Percentiles rank a stretch among this genome's conserved stretches.
Conservation (phyloP, 2,113 vertebrate genomes). For the Harpagus bidentatus region DNA sequence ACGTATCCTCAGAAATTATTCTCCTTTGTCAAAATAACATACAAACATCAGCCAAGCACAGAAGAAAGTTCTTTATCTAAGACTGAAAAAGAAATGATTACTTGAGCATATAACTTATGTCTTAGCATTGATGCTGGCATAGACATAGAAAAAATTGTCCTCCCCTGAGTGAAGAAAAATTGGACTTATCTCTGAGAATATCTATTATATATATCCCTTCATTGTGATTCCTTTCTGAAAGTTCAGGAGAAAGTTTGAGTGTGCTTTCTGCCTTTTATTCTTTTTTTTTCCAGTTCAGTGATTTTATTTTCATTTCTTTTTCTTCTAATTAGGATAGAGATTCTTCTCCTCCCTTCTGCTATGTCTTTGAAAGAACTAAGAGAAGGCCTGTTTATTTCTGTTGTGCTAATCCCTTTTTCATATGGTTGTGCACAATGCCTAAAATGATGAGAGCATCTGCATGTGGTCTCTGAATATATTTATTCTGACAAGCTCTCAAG, state of each 20-base stretch:
- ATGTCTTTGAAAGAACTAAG: neutral
- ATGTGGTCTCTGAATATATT: constrained; percentile 45
- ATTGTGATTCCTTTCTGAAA: neutral
- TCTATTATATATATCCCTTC: neutral
- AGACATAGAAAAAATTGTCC: neutral
- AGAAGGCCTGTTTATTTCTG: constrained; percentile 36
- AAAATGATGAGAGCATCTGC: constrained; percentile 24
- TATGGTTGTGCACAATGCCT: constrained; percentile 19
- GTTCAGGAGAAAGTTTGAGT: neutral
- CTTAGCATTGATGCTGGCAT: neutral
- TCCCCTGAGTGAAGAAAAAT: neutral
- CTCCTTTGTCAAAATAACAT: neutral
- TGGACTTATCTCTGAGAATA: neutral
- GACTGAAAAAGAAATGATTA: neutral
- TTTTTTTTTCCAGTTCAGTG: neutral
- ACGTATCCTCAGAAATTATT: neutral
- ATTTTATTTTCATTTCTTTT: constrained; percentile 4
- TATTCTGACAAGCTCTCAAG: constrained; percentile 44
- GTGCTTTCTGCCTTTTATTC: neutral
- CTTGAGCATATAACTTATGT: neutral
- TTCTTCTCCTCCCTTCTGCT: neutral
- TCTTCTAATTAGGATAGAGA: neutral
- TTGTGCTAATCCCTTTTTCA: constrained; percentile 16
- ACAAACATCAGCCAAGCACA: neutral
- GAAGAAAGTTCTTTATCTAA: neutral